phyloP scores from a whole-genome alignment of 1,140 invertebrate species.

The Chymomyza costata region DNA sequence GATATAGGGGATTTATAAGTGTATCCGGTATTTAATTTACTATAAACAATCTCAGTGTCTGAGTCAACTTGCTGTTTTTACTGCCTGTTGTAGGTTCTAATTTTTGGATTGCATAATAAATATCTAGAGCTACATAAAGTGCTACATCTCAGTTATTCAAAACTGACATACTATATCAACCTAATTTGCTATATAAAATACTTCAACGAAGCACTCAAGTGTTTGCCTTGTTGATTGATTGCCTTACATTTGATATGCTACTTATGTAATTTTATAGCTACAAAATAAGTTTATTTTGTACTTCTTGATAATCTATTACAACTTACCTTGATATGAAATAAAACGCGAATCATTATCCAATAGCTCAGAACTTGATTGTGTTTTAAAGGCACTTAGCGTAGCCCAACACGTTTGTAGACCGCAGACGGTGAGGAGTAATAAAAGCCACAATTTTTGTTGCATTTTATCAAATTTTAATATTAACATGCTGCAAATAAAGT shows the following conservation, averaged over 20 bases:
- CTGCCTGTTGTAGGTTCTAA: slow-evolving; percentile 19
- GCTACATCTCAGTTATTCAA: slow-evolving; percentile 36
- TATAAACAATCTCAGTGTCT: not conserved
- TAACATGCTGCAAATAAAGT: slow-evolving; percentile 63
- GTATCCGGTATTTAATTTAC: not conserved
- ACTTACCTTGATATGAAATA: slow-evolving; percentile 76
- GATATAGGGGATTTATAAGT: slow-evolving; percentile 13
- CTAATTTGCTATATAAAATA: slow-evolving; percentile 36
- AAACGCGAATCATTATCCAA: slow-evolving; percentile 74
- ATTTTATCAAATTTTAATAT: slow-evolving; percentile 63
- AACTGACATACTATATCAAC: slow-evolving; percentile 48
- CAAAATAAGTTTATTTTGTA: slow-evolving; percentile 13
- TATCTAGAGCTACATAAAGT: slow-evolving; percentile 10
- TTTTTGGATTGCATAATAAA: slow-evolving; percentile 31
- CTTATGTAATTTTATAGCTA: slow-evolving; percentile 36
- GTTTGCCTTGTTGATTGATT: slow-evolving; percentile 51
- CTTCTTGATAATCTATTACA: slow-evolving; percentile 43
- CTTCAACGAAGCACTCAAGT: slow-evolving; percentile 18
- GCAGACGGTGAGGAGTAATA: slow-evolving; percentile 32
- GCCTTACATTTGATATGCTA: slow-evolving; percentile 59
- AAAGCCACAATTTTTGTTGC: slow-evolving; percentile 29
- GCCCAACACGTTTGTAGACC: slow-evolving; percentile 12
- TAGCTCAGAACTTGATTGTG: slow-evolving; percentile 50
- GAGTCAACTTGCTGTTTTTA: slow-evolving; percentile 23
- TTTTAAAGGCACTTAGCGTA: slow-evolving; percentile 29